Evolutionary conservation across 2,888 invertebrate genomes (phyloP), one percentile per base, ranked within the genome.

Genomic region (Zhengitettix transpicula): DNA sequence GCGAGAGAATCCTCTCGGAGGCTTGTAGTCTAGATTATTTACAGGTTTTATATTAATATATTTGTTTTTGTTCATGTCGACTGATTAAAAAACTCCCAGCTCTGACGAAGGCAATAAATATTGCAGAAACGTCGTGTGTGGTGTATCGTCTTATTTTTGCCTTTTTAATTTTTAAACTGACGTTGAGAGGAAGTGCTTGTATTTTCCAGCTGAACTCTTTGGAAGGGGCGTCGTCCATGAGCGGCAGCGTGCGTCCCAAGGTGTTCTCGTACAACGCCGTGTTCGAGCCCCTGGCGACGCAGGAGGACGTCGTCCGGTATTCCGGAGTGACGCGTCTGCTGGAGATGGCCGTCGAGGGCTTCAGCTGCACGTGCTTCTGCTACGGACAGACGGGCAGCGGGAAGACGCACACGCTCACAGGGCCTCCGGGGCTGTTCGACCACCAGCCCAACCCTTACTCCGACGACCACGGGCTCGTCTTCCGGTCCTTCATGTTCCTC

Each of bases 371-470:
- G 1, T 89, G 88, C 40, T 91, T 96, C 74, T 96, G 96, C 70
- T 96, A 96, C 74, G 96, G 96, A 1, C 96, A 96, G 76, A 96
- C 96, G 0, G 95, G 96, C 53, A 93, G 93, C 66, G 96, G 96
- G 9, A 96, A 96, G 76, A 96, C 96, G 0, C 94, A 95, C 71
- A 96, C 96, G 0, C 80, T 96, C 59, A 95, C 95, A 0, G 96
- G 96, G 64, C 90, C 90, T 12, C 91, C 92, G 0, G 85, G 87
- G 66, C 74, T 91, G 86, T 84, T 87, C 70, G 77, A 81, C 64
- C 77, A 75, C 55, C 63, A 81, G 78, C 77, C 82, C 14, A 81
- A 84, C 70, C 81, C 82, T 0, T 80, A 82, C 67, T 82, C 87
- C 62, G 79, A 82, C 28, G 83, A 87, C 11, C 91, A 92, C 71